These are phyloP conservation scores for Porites divaricata DNA, from an alignment of 92 coral and sea anemone species.

Conservation along the genomic window DNA sequence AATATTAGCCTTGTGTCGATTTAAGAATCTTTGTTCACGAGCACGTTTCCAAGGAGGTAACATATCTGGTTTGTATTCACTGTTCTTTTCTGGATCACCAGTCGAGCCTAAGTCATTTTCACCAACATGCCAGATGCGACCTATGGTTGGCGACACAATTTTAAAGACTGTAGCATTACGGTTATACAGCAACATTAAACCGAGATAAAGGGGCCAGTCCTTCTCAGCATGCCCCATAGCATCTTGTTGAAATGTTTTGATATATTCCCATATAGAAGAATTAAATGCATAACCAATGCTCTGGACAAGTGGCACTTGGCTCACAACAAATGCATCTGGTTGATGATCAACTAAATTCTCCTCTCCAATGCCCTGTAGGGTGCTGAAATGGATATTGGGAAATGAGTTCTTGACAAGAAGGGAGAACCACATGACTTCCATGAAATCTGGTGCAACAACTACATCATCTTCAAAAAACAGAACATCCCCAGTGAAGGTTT, in stretches of 20 bases:
- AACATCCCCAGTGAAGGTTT: constrained; percentile 81
- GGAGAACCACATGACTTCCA: constrained; percentile 92
- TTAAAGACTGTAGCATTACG: constrained; percentile 80
- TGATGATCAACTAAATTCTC: constrained; percentile 89
- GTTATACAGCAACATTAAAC: constrained; percentile 82
- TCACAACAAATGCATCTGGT: constrained; percentile 90
- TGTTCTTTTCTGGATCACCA: constrained; percentile 29
- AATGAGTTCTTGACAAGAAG: constrained; percentile 84
- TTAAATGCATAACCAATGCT: constrained; percentile 94
- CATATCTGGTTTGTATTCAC: constrained; percentile 23
- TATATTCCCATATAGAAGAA: constrained; percentile 89
- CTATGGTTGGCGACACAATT: constrained; percentile 89
- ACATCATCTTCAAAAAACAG: constrained; percentile 95
- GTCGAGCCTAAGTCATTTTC: constrained; percentile 60
- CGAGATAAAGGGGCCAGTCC: constrained; percentile 92
- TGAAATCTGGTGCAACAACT: constrained; percentile 90
- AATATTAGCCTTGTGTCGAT: constrained; percentile 74
- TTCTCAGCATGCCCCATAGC: constrained; percentile 74
- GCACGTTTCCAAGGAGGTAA: constrained; percentile 91
- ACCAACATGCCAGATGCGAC: constrained; percentile 98
- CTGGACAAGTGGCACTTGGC: constrained; percentile 87
- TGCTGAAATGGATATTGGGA: constrained; percentile 73
- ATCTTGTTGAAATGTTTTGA: constrained; percentile 84
- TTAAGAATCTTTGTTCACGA: constrained; percentile 70
- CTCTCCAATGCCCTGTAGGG: constrained; percentile 89